Conservation (phyloP, 2,888 invertebrate species). For the Nephrotoma flavescens region DNA sequence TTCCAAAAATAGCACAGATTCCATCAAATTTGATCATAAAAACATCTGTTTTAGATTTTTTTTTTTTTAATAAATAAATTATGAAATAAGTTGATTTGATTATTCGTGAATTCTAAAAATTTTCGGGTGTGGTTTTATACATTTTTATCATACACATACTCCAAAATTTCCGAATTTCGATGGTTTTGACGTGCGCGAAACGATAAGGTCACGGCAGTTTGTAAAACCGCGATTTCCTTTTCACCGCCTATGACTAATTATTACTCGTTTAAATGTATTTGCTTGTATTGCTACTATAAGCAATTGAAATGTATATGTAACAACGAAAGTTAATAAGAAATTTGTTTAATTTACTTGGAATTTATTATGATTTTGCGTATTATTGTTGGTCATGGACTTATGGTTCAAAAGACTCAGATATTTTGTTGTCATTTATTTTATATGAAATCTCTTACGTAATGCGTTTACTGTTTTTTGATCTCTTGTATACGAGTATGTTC, state of each 20-base stretch:
- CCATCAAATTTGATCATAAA: background rate
- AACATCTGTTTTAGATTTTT: background rate
- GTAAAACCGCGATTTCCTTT: background rate
- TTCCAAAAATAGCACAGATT: background rate
- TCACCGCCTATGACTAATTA: background rate
- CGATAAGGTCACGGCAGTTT: background rate
- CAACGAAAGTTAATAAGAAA: background rate
- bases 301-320: background rate
- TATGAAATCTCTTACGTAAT: background rate
- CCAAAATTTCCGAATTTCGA: background rate
- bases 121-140: background rate
- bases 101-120: background rate
- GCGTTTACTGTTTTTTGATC: background rate
- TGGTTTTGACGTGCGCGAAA: background rate
- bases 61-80: background rate
- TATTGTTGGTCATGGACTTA: background rate
- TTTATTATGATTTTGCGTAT: background rate
- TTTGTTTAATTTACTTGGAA: background rate
- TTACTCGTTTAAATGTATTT: background rate
- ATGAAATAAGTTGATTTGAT: background rate
- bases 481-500: background rate
- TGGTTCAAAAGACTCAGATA: background rate
- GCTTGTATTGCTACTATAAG: background rate
- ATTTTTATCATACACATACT: background rate
- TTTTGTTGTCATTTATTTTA: background rate